These are phyloP conservation scores for Rachycentron canadum DNA, from an alignment of 2,797 vertebrate species.

Conservation along the genomic window DNA sequence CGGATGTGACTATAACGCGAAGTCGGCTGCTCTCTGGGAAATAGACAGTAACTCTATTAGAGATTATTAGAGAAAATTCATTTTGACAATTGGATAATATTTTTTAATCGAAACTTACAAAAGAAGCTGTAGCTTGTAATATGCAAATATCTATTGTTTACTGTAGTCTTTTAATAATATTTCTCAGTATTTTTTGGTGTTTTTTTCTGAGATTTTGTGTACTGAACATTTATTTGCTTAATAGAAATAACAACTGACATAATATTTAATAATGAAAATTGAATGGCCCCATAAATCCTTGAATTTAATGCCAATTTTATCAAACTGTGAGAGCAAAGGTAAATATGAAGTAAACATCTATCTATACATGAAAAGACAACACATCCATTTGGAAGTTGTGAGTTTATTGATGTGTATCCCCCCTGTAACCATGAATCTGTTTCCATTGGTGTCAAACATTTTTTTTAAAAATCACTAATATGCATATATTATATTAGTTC, in stretches of 20 bases:
- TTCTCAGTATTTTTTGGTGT: too few species aligned
- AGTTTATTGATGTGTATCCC: conserved; percentile 96
- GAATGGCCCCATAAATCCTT: background rate
- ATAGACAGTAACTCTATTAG: background rate
- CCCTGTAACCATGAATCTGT: conserved; percentile 85
- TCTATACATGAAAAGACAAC: conserved; percentile 40
- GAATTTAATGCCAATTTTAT: background rate
- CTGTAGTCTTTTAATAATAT: too few species aligned
- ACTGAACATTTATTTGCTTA: background rate
- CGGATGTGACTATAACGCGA: too few species aligned
- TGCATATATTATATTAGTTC: conserved; percentile 80
- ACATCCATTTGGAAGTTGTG: conserved; percentile 91
- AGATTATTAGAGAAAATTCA: background rate
- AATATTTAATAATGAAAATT: background rate
- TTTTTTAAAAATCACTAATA: conserved; percentile 78
- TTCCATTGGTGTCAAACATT: conserved; percentile 77
- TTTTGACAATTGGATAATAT: background rate
- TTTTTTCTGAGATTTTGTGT: background rate
- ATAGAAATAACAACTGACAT: background rate
- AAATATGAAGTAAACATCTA: background rate
- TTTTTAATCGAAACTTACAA: too few species aligned
- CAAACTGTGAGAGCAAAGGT: background rate
- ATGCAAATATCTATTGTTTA: too few species aligned
- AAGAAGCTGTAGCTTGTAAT: too few species aligned
- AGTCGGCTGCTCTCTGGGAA: too few species aligned